Base-by-base conservation (phyloP, 2,888 invertebrate genomes). In the Allolobophora icterica region DNA sequence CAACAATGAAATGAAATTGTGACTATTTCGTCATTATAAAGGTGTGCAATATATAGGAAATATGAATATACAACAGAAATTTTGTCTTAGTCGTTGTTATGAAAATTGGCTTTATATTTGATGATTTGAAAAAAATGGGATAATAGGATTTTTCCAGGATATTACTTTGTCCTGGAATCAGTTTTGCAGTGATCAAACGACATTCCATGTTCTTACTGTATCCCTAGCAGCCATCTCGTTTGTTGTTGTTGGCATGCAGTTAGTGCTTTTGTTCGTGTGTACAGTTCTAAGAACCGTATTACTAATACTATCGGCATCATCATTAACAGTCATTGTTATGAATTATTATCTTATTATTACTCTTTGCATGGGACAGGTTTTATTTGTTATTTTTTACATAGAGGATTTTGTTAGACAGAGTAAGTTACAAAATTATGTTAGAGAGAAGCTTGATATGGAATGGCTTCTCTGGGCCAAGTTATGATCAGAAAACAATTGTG, bases 231-330 rank as follows among this genome's bases (percentile, higher is more conserved):
- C 71, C 30, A 71, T 71, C 71, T 71, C n/a, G 71, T 71, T 71
- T 4, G 13, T n/a, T 71, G 71, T 71, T 71, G 71, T 30, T 30
- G 71, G 71, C n/a, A 71, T 71, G 71, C 71, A 71, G 71, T 71
- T n/a, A 71, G 71, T 71, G n/a, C 30, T 71, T 71, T 71, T 71
- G 71, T 71, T 71, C n/a, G 71, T 71, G 71, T 71, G n/a, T 71
- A 71, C n/a, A 71, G 71, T 71, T 71, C 13, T 71, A n/a, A n/a
- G 30, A 71, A 71, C 11, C 71, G 71, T n/a, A n/a, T 71, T n/a
- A n/a, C 71, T 71, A n/a, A 30, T 71, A 71, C 71, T 71, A n/a
- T 52, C 24, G 24, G 52, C 24, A 24, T n/a, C 71, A 71, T 71
- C 71, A 13, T 58, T 30, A 58, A 58, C 30, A 30, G 2, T n/a